Percentiles rank a stretch among this genome's conserved stretches.
Conservation (phyloP, 2,888 invertebrate species). For the Watsonalla binaria region DNA sequence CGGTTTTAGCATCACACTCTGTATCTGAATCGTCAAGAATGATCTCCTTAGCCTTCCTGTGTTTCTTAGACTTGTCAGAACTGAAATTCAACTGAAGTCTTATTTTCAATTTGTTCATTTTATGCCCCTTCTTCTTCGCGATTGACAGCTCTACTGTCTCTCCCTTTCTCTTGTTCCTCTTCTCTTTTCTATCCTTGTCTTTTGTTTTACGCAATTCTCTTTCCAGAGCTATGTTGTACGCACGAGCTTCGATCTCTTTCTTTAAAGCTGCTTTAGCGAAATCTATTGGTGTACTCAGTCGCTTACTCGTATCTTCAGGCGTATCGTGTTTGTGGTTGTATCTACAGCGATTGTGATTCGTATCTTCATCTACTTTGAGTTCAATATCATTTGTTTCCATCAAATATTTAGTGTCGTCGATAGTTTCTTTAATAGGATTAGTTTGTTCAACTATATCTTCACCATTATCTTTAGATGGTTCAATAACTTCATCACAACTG, state of each 20-base stretch:
- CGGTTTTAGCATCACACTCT: conserved; percentile 30
- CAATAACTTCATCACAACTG: too few species aligned
- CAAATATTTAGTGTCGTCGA: too few species aligned
- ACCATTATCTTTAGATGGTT: too few species aligned
- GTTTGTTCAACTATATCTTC: too few species aligned
- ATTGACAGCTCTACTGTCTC: conserved; percentile 14
- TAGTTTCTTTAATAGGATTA: too few species aligned
- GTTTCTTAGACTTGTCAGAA: neutral
- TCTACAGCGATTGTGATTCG: conserved; percentile 8
- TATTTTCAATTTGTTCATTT: conserved; percentile 10
- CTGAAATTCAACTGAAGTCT: neutral
- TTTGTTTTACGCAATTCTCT: neutral
- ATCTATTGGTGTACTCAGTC: conserved; percentile 20
- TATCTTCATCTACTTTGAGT: conserved; percentile 39
- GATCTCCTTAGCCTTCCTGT: too few species aligned
- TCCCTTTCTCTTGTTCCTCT: neutral
- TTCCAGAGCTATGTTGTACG: neutral
- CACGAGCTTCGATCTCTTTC: neutral
- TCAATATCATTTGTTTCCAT: too few species aligned
- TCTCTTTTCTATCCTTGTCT: conserved; percentile 6
- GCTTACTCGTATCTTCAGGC: neutral
- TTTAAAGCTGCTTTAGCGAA: conserved; percentile 16
- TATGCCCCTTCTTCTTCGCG: conserved; percentile 16
- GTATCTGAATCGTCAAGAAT: conserved; percentile 4
- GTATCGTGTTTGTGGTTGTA: conserved; percentile 22